A percentile compares a stretch with the other conserved stretches of the same genome.
phyloP scores from a whole-genome alignment of 2,113 vertebrate species.

The Zosterops hypoxanthus region DNA sequence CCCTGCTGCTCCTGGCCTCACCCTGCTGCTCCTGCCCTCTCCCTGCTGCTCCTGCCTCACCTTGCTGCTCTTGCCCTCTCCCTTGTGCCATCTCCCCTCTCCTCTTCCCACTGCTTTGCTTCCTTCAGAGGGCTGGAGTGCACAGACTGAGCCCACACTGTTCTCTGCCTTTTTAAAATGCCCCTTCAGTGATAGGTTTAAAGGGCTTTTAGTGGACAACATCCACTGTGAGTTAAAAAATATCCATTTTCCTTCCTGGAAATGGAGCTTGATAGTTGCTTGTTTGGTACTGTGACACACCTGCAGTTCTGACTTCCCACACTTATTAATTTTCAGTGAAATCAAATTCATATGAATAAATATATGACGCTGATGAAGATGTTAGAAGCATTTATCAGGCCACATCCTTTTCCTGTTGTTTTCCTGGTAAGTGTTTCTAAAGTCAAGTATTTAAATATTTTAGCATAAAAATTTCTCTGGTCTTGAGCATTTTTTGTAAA shows the following conservation, averaged over 20 bases:
- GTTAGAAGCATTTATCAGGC: constrained; percentile 26
- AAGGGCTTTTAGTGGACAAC: not conserved
- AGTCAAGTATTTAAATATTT: constrained; percentile 18
- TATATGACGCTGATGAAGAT: not conserved
- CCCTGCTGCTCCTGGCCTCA: not conserved
- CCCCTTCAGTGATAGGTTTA: not conserved
- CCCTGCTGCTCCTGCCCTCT: not conserved
- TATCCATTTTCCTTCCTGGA: not conserved
- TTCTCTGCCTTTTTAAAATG: not conserved
- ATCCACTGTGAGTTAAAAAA: not conserved
- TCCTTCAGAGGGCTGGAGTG: not conserved
- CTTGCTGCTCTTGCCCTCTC: not conserved
- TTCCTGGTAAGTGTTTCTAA: constrained; percentile 30
- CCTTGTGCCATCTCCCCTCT: not conserved
- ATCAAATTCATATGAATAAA: constrained; percentile 6
- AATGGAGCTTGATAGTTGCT: not conserved
- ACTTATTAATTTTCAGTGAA: constrained; percentile 6
- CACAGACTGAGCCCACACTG: rapidly evolving
- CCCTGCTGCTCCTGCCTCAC: not conserved
- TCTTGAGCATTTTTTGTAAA: constrained; percentile 22
- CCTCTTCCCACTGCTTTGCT: not conserved
- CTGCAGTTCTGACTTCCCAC: not conserved
- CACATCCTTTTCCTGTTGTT: constrained; percentile 70
- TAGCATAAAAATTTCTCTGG: constrained; percentile 1
- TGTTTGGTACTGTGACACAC: rapidly evolving